Conservation (phyloP, 2,797 vertebrate genomes). For the Stomatorhinus walkeri region DNA sequence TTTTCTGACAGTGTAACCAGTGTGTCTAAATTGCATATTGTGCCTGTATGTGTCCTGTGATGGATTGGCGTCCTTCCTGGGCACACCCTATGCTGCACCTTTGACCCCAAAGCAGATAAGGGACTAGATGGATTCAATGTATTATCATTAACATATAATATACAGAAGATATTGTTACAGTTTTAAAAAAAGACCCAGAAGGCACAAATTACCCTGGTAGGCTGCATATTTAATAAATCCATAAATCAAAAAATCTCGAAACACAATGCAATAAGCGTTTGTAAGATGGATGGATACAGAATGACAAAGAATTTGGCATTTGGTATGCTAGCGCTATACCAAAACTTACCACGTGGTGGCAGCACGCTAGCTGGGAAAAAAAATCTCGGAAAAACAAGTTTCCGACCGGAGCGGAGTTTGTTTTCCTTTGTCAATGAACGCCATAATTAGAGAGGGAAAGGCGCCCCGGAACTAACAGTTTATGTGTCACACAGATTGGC, state of each 20-base stretch:
- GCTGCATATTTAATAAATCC: neutral
- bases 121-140: neutral
- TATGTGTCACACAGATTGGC: neutral
- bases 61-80: neutral
- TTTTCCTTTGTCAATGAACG: constrained; percentile 14
- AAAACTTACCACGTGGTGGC: constrained; percentile 7
- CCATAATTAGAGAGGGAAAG: constrained; percentile 12
- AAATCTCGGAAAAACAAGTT: neutral
- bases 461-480: neutral
- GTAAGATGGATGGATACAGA: neutral
- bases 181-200: neutral
- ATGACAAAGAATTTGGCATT: neutral
- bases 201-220: neutral
- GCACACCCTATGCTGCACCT: neutral
- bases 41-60: neutral
- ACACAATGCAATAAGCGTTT: neutral
- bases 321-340: neutral
- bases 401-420: neutral
- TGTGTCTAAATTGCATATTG: neutral
- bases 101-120: neutral
- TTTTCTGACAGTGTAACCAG: neutral
- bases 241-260: neutral
- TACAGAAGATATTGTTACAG: neutral
- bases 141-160: neutral
- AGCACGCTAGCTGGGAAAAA: neutral